Evolutionary conservation across 2,888 invertebrate genomes (phyloP), one percentile per base, ranked within the genome.

Genomic region (Sarcophaga variegata): DNA sequence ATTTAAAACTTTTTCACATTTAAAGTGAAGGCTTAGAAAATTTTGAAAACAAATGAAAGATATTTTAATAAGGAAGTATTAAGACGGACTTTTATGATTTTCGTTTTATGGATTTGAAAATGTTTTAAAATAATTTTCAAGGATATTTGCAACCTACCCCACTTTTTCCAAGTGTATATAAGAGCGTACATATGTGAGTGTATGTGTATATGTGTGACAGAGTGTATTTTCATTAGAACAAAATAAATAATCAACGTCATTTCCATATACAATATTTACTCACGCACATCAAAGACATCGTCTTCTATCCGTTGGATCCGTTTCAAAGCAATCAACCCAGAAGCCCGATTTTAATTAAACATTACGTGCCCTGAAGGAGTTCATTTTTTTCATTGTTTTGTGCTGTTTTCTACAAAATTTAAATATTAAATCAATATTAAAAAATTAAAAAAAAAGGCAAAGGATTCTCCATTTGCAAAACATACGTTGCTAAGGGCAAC

Each of bases 71-170:
- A 12, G 17, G 12, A 14, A 17, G 54, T 54, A 14, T 17, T 54
- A 54, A 54, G 10, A 17, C 12, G 5, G 17, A 3, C 5, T 54
- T 14, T 54, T 54, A 54, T 54, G 37, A 37, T 37, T 37, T 54
- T 54, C 17, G 4, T 54, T 54, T 12, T 54, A 54, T 54, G 54
- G 54, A 54, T 12, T 54, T 54, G 12, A 54, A 54, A 62, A 67
- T 82, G 3, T 37, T 37, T 70, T 25, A 76, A 67, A 70, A 60
- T 76, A 71, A 79, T 79, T 87, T 85, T 87, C 87, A 88, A 85
- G 85, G 85, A 83, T 85, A 78, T 85, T 72, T 83, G 70, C 62
- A 88, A 88, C 88, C 88, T 88, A 88, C 88, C 88, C 88, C 88
- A 88, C 88, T 82, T 84, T 82, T 72, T 74, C 49, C 12, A 54